Evolutionary conservation across 2,888 invertebrate genomes (phyloP), one percentile per base, ranked within the genome.

Genomic region (Metellina segmentata): DNA sequence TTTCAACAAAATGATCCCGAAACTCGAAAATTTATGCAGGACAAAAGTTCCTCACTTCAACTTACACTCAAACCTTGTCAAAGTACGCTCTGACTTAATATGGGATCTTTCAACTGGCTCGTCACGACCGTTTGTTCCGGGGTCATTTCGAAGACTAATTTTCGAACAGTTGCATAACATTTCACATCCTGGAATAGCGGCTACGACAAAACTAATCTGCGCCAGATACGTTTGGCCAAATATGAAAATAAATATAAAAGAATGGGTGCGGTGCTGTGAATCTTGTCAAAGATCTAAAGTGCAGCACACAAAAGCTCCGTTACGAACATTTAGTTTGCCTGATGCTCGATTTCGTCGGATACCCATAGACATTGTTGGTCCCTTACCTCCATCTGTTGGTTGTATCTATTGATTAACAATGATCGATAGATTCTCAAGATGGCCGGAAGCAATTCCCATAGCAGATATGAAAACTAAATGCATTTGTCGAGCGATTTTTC

Each of bases 241-340:
- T 53, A 74, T 81, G 74, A 88, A 81, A n/a, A 7, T 1, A 5
- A 6, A 20, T 7, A 52, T 69, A n/a, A 53, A 11, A 20, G 6
- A 52, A 20, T 74, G n/a, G 48, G 75, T 74, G 7, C n/a, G 69
- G 6, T 74, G 13, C 8, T 90, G 79, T 11, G 48, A 75, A 69
- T 19, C 7, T 1, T 88, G 88, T 49, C 74, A 89, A 49, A 52
- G 69, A n/a, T 89, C 81, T 11, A 81, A 89, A 71, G 9, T 81
- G 19, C 81, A 74, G 52, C 61, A 82, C 20, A 88, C 53, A 7
- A 81, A 88, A 19, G 72, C 69, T 7, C 81, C 81, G 0, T 61
- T 75, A 9, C 51, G 69, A 9, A 82, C 77, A 49, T 82, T 89
- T 52, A 9, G 6, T 61, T 61, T 69, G 4, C 48, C 74, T n/a